These are phyloP conservation scores for Actinopyga echinites DNA, from an alignment of 53 echinoderm and acorn worm genomes.

Conservation along the genomic window DNA sequence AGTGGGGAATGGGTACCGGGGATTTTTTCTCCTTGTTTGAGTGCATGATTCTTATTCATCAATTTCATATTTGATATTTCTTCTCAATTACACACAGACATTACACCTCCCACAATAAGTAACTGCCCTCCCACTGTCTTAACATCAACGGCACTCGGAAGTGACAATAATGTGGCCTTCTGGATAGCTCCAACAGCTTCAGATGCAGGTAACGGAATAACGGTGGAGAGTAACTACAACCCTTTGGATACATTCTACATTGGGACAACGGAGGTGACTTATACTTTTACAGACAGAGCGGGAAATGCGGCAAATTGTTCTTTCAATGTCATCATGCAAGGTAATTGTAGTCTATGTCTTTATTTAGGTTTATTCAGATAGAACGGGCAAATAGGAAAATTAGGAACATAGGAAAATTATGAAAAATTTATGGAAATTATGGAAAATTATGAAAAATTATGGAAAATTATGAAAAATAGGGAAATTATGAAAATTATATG, in stretches of 20 bases:
- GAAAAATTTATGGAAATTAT: no score
- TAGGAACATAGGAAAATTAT: no score
- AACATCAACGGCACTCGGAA: background rate
- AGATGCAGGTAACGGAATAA: constrained; percentile 17
- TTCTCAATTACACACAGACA: constrained; percentile 24
- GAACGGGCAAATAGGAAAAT: no score
- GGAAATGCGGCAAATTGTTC: constrained; percentile 44
- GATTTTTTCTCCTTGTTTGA: no score
- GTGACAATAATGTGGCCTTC: constrained; percentile 1
- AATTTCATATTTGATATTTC: background rate
- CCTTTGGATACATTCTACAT: constrained; percentile 48
- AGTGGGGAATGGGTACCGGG: no score
- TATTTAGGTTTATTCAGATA: background rate
- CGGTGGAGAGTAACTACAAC: background rate
- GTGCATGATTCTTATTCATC: no score
- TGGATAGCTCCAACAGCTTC: constrained; percentile 41
- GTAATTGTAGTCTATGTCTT: background rate
- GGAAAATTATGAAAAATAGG: no score
- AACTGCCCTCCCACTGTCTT: constrained; percentile 41
- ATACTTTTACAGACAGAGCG: constrained; percentile 34
- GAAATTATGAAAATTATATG: no score
- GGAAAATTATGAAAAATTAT: no score
- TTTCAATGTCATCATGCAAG: constrained; percentile 46
- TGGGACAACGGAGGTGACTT: constrained; percentile 46
- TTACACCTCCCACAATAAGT: constrained; percentile 43